Base-by-base conservation (phyloP, 2,888 invertebrate genomes). In the Laspeyria flexula region DNA sequence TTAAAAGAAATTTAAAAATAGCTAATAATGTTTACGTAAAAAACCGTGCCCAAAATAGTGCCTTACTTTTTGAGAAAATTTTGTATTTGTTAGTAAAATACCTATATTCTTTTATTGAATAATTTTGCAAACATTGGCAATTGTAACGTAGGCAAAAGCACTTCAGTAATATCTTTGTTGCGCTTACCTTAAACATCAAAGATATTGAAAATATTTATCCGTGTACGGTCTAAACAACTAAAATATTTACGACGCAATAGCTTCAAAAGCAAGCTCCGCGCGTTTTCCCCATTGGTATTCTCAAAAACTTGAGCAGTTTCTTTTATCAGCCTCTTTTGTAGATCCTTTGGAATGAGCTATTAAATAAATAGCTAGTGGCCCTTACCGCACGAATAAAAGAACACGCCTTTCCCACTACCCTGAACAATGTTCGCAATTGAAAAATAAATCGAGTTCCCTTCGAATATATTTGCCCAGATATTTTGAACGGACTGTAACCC, bases 331-430 rank as follows among this genome's bases (percentile, higher is more conserved):
- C 45, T 54, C 64, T 56, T 69, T 75, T 75, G 72, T 64, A 62
- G 60, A 64, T 61, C 63, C 65, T 71, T 65, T 34, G 57, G 66
- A 79, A 77, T 71, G 69, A 74, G 71, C 75, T 75, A 79, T 77
- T 76, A 77, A 77, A 79, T 79, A 75, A 78, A 80, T 77, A 72
- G 74, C 61, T 68, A 61, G 69, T 70, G 65, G 58, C 49, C 64
- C 58, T 65, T 60, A 60, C 62, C 62, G 43, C 53, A 52, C 52
- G 65, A 65, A 75, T 73, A 75, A 75, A 77, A 67, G 70, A 69
- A 67, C 64, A 70, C 60, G 65, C 50, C 64, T 67, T 65, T 60
- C 60, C 42, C 56, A 64, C 60, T 60, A 57, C 53, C 37, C 52
- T 46, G 12, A 43, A 61, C 45, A 63, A 57, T 57, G 55, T 68